Evolutionary conservation across 2,113 vertebrate genomes (phyloP).

Genomic region (Neodon shergylaensis): DNA sequence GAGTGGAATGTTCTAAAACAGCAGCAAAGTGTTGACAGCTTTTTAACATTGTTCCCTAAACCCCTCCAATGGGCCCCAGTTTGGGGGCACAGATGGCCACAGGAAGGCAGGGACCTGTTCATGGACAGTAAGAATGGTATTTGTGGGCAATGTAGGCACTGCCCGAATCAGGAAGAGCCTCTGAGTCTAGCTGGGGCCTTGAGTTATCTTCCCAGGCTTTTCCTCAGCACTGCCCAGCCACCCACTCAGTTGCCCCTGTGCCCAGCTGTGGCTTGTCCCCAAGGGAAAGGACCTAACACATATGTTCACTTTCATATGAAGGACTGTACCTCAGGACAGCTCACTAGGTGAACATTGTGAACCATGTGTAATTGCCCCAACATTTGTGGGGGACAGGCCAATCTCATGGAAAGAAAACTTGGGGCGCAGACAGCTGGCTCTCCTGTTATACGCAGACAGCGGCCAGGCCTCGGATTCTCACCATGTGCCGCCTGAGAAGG

Average conservation of each 20-base stretch:
- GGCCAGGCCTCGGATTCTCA: not conserved
- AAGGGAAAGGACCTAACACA: not conserved
- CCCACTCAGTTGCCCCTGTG: not conserved
- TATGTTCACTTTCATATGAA: not conserved
- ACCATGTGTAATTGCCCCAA: not conserved
- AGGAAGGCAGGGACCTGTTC: not conserved
- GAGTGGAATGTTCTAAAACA: not conserved
- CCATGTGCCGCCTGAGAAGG: not conserved
- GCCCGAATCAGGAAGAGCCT: not conserved
- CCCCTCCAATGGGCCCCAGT: not conserved
- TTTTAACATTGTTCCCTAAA: rapidly evolving
- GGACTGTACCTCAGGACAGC: not conserved
- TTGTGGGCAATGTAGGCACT: rapidly evolving
- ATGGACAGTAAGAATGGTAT: not conserved
- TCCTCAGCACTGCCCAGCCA: not conserved
- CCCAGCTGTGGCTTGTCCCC: not conserved
- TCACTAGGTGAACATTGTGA: not conserved
- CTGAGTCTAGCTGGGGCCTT: not conserved
- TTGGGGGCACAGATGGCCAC: not conserved
- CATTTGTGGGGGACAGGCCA: not conserved
- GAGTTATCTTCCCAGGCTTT: not conserved
- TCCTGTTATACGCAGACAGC: not conserved
- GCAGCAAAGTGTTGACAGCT: not conserved
- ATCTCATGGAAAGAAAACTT: not conserved
- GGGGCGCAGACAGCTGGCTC: not conserved